Evolutionary conservation across 1,140 invertebrate genomes (phyloP).

Genomic region (Globodera rostochiensis): DNA sequence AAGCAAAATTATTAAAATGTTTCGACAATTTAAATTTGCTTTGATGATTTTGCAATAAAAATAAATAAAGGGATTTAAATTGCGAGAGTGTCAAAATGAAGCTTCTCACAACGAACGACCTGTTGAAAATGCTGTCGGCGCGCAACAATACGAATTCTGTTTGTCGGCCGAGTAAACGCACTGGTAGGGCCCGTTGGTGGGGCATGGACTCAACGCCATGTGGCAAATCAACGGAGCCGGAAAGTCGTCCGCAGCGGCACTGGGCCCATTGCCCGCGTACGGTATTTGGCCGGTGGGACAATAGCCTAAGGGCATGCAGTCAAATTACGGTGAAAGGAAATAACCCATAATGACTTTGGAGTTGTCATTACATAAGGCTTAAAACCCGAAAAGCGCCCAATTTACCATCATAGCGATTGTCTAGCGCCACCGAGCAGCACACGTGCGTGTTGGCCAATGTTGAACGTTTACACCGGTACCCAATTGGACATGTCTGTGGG

Average conservation of each 20-base stretch:
- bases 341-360: not conserved
- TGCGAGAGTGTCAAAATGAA: too few species aligned
- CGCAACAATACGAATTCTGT: conserved; percentile 63
- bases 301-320: conserved; percentile 40
- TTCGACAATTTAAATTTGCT: too few species aligned
- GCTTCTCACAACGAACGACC: not conserved
- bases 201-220: conserved; percentile 61
- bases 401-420: conserved; percentile 50
- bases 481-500: conserved; percentile 41
- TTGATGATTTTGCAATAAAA: too few species aligned
- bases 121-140: conserved; percentile 34
- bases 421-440: conserved; percentile 50
- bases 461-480: conserved; percentile 58
- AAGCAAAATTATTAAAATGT: conserved; percentile 30
- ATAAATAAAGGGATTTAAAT: too few species aligned
- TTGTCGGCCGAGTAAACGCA: conserved; percentile 64
- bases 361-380: not conserved
- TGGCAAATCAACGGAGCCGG: conserved; percentile 57
- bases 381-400: too few species aligned
- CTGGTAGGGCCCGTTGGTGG: conserved; percentile 59
- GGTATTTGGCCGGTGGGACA: conserved; percentile 62
- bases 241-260: conserved; percentile 16
- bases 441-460: conserved; percentile 56
- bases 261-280: conserved; percentile 45
- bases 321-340: not conserved